Percentiles rank a stretch among this genome's conserved stretches.
These are phyloP conservation scores for Lytechinus pictus DNA, from an alignment of 35 echinoderm and acorn worm species.

Conservation along the genomic window DNA sequence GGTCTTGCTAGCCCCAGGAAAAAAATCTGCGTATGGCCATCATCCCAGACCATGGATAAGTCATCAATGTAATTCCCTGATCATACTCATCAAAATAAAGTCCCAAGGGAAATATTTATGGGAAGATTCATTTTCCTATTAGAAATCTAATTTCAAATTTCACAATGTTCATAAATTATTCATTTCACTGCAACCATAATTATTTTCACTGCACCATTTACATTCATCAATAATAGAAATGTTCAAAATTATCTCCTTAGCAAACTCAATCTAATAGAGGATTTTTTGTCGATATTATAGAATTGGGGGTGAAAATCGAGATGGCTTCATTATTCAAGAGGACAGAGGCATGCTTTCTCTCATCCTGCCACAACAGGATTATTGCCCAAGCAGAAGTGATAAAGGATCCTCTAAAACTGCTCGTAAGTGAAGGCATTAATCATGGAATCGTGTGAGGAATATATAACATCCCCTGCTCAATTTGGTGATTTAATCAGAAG, in stretches of 20 bases:
- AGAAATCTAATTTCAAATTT: too few relatives aligned
- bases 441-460: background rate
- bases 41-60: too few relatives aligned
- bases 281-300: background rate
- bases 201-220: too few relatives aligned
- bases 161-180: too few relatives aligned
- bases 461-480: background rate
- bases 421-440: background rate
- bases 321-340: background rate
- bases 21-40: too few relatives aligned
- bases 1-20: too few relatives aligned
- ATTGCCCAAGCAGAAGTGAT: background rate
- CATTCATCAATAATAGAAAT: too few relatives aligned
- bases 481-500: background rate
- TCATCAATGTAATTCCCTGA: too few relatives aligned
- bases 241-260: too few relatives aligned
- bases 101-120: too few relatives aligned
- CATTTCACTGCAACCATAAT: background rate
- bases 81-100: too few relatives aligned
- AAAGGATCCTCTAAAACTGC: background rate
- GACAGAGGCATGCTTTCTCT: background rate
- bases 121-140: too few relatives aligned
- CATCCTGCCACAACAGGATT: background rate
- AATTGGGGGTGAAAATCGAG: background rate
- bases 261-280: background rate